Conservation (phyloP, 2,797 vertebrate species). For the Neoniphon sammara region DNA sequence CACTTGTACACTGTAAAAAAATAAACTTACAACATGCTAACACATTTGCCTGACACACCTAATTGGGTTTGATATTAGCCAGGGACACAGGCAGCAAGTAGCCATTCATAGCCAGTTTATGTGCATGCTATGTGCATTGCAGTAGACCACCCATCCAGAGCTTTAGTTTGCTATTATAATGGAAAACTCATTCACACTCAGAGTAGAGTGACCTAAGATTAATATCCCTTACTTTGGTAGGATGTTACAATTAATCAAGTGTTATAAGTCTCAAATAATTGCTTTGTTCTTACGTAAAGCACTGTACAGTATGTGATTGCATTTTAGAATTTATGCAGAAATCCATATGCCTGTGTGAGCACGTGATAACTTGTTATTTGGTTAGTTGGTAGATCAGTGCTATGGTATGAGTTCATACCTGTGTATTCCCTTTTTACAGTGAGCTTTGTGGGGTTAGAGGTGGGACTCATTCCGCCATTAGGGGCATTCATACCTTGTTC, state of each 20-base stretch:
- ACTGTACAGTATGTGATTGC: constrained; percentile 18
- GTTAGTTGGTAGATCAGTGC: constrained; percentile 52
- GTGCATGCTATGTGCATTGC: background rate
- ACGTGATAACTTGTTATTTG: constrained; percentile 16
- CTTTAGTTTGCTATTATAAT: background rate
- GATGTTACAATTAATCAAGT: background rate
- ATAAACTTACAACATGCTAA: constrained; percentile 33
- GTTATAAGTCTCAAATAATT: background rate
- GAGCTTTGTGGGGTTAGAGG: constrained; percentile 88
- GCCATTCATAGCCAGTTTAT: constrained; percentile 28
- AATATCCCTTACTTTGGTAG: background rate
- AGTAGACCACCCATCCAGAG: background rate
- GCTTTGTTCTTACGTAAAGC: too few relatives aligned
- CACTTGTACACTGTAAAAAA: background rate
- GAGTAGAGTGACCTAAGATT: background rate
- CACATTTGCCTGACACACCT: constrained; percentile 35
- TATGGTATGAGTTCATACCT: constrained; percentile 85
- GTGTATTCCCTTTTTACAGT: constrained; percentile 93
- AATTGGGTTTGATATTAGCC: constrained; percentile 36
- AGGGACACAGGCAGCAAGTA: background rate
- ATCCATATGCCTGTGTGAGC: constrained; percentile 5
- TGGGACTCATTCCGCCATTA: constrained; percentile 89
- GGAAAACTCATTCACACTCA: background rate
- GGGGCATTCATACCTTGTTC: constrained; percentile 90
- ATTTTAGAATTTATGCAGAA: background rate